Percentiles rank a stretch among this genome's conserved stretches.
Conservation (phyloP, 2,888 invertebrate species). For the Microchrysa polita region DNA sequence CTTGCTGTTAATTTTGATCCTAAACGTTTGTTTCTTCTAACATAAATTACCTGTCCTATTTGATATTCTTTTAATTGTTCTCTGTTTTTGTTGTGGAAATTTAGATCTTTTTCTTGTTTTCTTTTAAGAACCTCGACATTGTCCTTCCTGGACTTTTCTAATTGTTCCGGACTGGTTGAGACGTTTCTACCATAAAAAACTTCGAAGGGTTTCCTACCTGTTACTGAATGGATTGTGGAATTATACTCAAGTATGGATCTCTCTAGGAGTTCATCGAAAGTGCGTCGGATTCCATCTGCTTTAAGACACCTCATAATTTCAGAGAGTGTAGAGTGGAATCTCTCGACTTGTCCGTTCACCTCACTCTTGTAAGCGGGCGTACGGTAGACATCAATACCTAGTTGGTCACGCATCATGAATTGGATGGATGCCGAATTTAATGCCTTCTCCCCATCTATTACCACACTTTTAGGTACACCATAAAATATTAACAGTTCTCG, state of each 20-base stretch:
- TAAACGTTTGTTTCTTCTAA: not conserved
- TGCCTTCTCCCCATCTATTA: slow-evolving; percentile 49
- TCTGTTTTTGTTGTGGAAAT: too few species aligned
- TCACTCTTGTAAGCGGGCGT: slow-evolving; percentile 26
- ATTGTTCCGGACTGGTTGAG: not conserved
- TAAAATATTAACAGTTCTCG: slow-evolving; percentile 47
- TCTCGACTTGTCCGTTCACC: slow-evolving; percentile 32
- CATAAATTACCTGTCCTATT: slow-evolving; percentile 6
- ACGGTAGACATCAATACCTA: slow-evolving; percentile 15
- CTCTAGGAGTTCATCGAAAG: slow-evolving; percentile 49
- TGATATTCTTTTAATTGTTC: not conserved
- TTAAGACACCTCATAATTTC: slow-evolving; percentile 51
- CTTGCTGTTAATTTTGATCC: slow-evolving; percentile 5
- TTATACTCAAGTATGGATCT: slow-evolving; percentile 45
- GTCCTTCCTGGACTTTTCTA: not conserved
- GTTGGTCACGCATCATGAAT: slow-evolving; percentile 42
- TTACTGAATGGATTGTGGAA: slow-evolving; percentile 45
- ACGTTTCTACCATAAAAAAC: too few species aligned
- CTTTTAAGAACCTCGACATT: not conserved
- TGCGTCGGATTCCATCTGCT: slow-evolving; percentile 31
- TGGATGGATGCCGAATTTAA: slow-evolving; percentile 40
- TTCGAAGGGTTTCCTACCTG: slow-evolving; percentile 48
- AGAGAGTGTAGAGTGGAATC: not conserved
- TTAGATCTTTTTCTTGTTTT: too few species aligned
- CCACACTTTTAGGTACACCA: slow-evolving; percentile 48